phyloP scores from a whole-genome alignment of 2,888 invertebrate species.

The Metacarcinus magister region DNA sequence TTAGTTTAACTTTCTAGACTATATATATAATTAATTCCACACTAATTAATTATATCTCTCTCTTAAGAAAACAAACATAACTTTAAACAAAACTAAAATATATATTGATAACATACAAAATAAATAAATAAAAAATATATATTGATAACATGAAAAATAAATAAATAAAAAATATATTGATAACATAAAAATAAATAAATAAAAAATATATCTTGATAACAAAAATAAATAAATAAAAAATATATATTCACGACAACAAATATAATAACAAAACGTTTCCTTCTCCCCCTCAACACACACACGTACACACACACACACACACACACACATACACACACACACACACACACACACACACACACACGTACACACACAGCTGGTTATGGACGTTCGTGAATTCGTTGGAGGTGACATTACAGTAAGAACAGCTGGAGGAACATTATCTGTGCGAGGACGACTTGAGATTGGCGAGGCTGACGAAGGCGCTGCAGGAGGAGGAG shows the following conservation, averaged over 20 bases:
- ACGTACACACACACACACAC: too few species aligned
- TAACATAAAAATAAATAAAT: too few species aligned
- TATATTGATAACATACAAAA: too few species aligned
- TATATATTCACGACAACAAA: too few species aligned
- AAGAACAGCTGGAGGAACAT: slow-evolving; percentile 78
- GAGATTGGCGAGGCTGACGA: slow-evolving; percentile 63
- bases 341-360: background rate
- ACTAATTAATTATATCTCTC: too few species aligned
- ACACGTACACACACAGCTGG: slow-evolving; percentile 70
- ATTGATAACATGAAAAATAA: background rate
- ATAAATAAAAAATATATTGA: background rate
- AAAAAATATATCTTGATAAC: too few species aligned
- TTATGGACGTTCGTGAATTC: slow-evolving; percentile 82
- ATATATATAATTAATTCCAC: too few species aligned
- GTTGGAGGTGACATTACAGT: slow-evolving; percentile 81
- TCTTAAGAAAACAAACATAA: too few species aligned
- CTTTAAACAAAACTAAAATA: background rate
- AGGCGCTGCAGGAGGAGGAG: background rate
- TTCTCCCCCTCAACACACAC: background rate
- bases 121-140: too few species aligned
- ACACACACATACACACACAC: background rate
- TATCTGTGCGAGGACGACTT: slow-evolving; percentile 80
- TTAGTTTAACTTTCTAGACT: too few species aligned
- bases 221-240: too few species aligned
- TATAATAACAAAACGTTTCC: background rate